Evolutionary conservation across 2,888 invertebrate genomes (phyloP).

Genomic region (Drosophila robusta): DNA sequence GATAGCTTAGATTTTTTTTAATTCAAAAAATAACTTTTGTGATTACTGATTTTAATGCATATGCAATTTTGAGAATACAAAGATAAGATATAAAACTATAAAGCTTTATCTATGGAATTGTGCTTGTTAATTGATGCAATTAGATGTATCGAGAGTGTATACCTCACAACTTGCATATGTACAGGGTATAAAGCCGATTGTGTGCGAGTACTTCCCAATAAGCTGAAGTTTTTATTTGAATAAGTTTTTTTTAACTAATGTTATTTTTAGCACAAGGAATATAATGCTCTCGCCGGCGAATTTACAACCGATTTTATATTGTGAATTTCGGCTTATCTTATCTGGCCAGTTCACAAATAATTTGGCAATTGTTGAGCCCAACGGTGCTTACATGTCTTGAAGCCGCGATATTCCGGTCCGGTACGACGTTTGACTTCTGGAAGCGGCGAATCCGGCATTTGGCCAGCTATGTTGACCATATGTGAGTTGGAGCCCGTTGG

Average conservation of each 20-base stretch:
- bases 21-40: no score
- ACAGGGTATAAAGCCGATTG: no score
- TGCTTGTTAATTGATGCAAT: no score
- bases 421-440: neutral
- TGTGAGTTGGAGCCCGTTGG: constrained; percentile 44
- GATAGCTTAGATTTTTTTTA: no score
- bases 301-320: constrained; percentile 1
- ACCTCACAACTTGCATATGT: neutral
- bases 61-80: no score
- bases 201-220: no score
- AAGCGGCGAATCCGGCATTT: neutral
- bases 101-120: no score
- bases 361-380: neutral
- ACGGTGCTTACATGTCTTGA: constrained; percentile 61
- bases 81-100: no score
- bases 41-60: no score
- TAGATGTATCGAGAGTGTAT: no score
- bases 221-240: no score
- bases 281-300: neutral
- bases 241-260: no score
- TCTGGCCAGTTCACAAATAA: neutral
- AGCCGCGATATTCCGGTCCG: constrained; percentile 63
- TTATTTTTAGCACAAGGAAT: neutral
- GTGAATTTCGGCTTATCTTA: constrained; percentile 17
- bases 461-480: constrained; percentile 35